phyloP scores from a whole-genome alignment of 2,888 invertebrate genomes.

The Bhutanitis thaidina region DNA sequence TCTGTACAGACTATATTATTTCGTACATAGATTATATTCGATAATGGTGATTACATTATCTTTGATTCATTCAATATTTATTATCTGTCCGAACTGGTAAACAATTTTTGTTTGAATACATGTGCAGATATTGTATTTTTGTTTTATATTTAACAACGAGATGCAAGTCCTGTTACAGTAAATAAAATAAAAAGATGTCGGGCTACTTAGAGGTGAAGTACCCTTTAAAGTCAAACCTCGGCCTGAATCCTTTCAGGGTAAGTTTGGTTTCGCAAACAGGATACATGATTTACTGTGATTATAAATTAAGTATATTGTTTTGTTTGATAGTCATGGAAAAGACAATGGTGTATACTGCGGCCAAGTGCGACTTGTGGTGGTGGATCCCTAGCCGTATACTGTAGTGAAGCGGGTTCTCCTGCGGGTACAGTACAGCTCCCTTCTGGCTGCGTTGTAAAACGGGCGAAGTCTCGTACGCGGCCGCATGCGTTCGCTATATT shows the following conservation, averaged over 20 bases:
- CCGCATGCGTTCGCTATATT: constrained; percentile 86
- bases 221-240: constrained; percentile 79
- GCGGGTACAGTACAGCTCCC: constrained; percentile 78
- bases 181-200: constrained; percentile 50
- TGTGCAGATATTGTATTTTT: constrained; percentile 25
- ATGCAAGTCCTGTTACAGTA: constrained; percentile 22
- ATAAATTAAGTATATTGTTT: constrained; percentile 30
- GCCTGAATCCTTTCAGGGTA: constrained; percentile 83
- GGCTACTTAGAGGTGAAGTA: constrained; percentile 83
- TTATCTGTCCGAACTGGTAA: constrained; percentile 33
- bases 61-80: too few relatives aligned
- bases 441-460: constrained; percentile 78
- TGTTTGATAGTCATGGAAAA: constrained; percentile 80
- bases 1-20: too few relatives aligned
- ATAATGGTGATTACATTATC: too few relatives aligned
- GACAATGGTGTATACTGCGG: constrained; percentile 82
- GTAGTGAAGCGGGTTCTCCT: constrained; percentile 68
- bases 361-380: constrained; percentile 75
- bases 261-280: constrained; percentile 32
- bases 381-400: constrained; percentile 78
- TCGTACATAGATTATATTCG: too few relatives aligned
- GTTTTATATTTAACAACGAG: constrained; percentile 18
- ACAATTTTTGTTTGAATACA: constrained; percentile 33
- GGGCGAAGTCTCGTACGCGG: constrained; percentile 84
- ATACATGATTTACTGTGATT: constrained; percentile 23